Percentiles rank a stretch among this genome's conserved stretches.
These are phyloP conservation scores for Calephelis perditalis DNA, from an alignment of 2,888 invertebrate genomes.

Conservation along the genomic window DNA sequence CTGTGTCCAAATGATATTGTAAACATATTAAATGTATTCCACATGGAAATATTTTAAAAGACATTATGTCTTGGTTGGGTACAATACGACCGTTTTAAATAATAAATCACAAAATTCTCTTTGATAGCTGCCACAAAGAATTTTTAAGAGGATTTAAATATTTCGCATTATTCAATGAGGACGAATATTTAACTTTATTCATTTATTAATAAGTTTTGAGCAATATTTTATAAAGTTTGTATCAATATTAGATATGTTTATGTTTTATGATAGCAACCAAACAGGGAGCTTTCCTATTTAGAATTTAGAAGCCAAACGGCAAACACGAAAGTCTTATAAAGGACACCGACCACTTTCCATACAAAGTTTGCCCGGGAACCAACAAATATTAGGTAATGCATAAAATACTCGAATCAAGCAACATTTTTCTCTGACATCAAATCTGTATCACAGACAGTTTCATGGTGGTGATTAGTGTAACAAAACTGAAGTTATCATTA, in stretches of 20 bases:
- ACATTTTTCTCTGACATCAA: too few species aligned
- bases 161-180: not conserved
- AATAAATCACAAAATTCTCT: not conserved
- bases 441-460: too few species aligned
- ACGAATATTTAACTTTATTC: not conserved
- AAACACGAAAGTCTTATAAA: not conserved
- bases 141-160: not conserved
- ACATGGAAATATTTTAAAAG: not conserved
- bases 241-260: not conserved
- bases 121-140: not conserved
- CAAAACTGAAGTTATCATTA: too few species aligned
- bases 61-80: not conserved
- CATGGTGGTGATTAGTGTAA: too few species aligned
- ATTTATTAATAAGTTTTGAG: not conserved
- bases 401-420: too few species aligned
- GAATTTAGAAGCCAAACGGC: not conserved
- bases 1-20: not conserved
- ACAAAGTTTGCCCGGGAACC: too few species aligned
- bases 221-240: not conserved
- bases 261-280: too few species aligned
- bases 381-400: too few species aligned
- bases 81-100: conserved; percentile 4
- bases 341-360: too few species aligned
- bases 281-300: not conserved
- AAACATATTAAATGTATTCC: not conserved